Base-by-base conservation (phyloP, 2,797 vertebrate species). In the Poecilia velifera region DNA sequence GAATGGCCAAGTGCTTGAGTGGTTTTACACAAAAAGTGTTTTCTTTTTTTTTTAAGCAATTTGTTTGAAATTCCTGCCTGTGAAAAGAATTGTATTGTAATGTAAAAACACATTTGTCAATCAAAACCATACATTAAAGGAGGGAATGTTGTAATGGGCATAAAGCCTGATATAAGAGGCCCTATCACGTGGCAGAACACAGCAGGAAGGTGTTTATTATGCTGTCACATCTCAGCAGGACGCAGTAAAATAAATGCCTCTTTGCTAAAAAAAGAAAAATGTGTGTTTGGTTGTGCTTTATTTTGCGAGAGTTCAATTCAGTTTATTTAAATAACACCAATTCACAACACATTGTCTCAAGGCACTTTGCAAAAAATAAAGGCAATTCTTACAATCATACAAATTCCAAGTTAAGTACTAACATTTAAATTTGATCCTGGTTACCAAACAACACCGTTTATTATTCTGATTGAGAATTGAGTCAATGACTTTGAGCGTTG, bases 71-170 rank as follows among this genome's bases (percentile, higher is more conserved):
- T 83, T 74, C 47, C 39, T 70, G 34, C 45, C 87, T 80, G 49
- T 25, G 7, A 8, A 46, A 77, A 79, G 28, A 68, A 66, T 81
- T 84, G 53, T 36, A 64, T 76, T 76, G 64, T 73, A 31, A 86
- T 86, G 77, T 83, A 79, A 89, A 88, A 28, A 77, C 82, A 59
- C 64, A 82, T 86, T 87, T 86, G 13, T 81, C 28, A 74, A 71
- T 87, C 81, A 73, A 73, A 74, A 77, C 72, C 39, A 81, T 78
- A 57, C 82, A 16, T 46, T 79, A 28, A 81, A 78, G 76, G 77
- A 82, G 76, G 51, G 83, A 85, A 83, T 28, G 34, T 64, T 76
- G 39, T 71, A 71, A 71, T 28, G 68, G 68, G 41, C 39, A 45
- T 28, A 45, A 45, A 71, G 83, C 73, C 80, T 77, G 81, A 83